phyloP scores from a whole-genome alignment of 2,113 vertebrate genomes.

The Mormyrus lacerda region DNA sequence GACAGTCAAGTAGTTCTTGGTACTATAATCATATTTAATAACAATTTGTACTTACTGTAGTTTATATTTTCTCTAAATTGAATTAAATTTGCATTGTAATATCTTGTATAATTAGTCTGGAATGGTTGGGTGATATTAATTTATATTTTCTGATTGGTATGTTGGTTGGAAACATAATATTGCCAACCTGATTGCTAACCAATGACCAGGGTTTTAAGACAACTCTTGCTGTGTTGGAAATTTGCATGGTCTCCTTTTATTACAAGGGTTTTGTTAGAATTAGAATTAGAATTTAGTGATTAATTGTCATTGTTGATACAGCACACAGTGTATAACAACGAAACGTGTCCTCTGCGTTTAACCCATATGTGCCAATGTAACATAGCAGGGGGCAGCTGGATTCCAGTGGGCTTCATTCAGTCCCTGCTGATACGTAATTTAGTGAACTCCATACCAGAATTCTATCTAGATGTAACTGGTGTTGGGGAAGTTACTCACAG shows the following conservation, averaged over 20 bases:
- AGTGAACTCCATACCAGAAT: not conserved
- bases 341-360: no score
- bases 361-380: no score
- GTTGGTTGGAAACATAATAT: not conserved
- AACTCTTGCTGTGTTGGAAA: not conserved
- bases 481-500: not conserved
- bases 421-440: not conserved
- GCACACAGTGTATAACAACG: no score
- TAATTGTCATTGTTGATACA: no score
- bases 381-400: no score
- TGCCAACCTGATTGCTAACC: not conserved
- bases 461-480: not conserved
- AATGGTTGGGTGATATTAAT: not conserved
- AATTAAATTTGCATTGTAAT: not conserved
- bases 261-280: not conserved
- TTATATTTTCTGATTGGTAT: not conserved
- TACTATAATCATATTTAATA: not conserved
- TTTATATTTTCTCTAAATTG: not conserved
- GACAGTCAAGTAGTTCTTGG: not conserved
- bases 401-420: not conserved
- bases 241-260: not conserved
- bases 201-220: not conserved
- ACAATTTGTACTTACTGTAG: not conserved
- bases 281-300: no score
- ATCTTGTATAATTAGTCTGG: not conserved